phyloP scores from a whole-genome alignment of 2,888 invertebrate genomes.

The Balanococcus diminutus region DNA sequence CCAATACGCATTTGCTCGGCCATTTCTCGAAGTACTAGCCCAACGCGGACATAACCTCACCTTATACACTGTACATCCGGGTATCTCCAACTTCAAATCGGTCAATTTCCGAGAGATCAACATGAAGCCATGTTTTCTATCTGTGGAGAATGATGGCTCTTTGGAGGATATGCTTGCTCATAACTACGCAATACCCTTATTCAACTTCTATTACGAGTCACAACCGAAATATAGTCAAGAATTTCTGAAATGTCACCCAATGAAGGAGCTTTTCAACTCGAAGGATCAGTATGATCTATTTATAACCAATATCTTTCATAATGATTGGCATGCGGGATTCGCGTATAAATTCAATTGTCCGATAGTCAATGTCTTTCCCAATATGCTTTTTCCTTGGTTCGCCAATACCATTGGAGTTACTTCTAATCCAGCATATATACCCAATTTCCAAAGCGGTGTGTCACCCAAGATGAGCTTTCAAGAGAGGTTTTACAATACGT shows the following conservation, averaged over 20 bases:
- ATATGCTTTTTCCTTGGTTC: slow-evolving; percentile 57
- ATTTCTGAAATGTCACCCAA: background rate
- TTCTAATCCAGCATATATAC: slow-evolving; percentile 56
- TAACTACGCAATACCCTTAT: background rate
- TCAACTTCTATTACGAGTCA: background rate
- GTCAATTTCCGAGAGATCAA: background rate
- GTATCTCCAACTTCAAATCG: background rate
- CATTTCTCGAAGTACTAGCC: slow-evolving; percentile 48
- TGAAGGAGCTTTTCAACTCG: slow-evolving; percentile 22
- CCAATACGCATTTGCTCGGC: slow-evolving; percentile 49
- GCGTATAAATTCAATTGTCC: slow-evolving; percentile 35
- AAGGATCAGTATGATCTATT: slow-evolving; percentile 56
- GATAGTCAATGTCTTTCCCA: background rate
- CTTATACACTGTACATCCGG: slow-evolving; percentile 33
- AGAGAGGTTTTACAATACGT: background rate
- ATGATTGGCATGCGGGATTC: background rate
- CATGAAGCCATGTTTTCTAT: no score
- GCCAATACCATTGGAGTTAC: slow-evolving; percentile 56
- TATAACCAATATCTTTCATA: background rate
- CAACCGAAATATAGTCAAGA: background rate
- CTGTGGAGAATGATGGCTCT: no score
- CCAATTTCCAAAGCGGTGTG: background rate
- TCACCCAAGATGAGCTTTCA: background rate
- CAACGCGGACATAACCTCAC: slow-evolving; percentile 55
- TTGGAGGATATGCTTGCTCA: no score